Evolutionary conservation across 2,797 vertebrate genomes (phyloP).

Genomic region (Danio choprae): DNA sequence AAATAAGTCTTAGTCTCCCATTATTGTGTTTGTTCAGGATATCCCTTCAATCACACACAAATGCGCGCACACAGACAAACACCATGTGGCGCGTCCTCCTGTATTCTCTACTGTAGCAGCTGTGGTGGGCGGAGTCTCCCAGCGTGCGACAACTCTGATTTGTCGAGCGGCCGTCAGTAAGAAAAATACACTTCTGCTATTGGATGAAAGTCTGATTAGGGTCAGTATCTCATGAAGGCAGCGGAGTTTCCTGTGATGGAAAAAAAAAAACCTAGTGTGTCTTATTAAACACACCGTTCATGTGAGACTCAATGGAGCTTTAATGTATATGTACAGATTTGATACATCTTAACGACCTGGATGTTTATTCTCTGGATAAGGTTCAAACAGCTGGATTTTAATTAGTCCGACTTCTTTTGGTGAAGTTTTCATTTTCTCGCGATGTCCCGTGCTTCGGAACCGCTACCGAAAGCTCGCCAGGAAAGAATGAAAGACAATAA

Average conservation of each 20-base stretch:
- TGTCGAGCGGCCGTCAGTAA: neutral
- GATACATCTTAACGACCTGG: neutral
- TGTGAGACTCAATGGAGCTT: neutral
- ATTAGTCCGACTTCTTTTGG: conserved; percentile 18
- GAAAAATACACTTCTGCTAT: conserved; percentile 22
- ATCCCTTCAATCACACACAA: neutral
- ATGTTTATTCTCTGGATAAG: conserved; percentile 8
- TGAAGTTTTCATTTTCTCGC: conserved; percentile 51
- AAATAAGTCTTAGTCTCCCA: neutral
- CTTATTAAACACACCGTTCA: conserved; percentile 28
- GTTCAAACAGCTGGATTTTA: neutral
- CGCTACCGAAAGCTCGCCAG: conserved; percentile 69
- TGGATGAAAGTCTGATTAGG: conserved; percentile 52
- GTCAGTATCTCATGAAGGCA: conserved; percentile 20
- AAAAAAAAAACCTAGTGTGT: conserved; percentile 3
- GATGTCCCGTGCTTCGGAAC: conserved; percentile 79
- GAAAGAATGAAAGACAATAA: conserved; percentile 81
- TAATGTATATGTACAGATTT: neutral
- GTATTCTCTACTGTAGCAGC: conserved; percentile 35
- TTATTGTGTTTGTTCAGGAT: conserved; percentile 14
- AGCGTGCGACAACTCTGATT: neutral
- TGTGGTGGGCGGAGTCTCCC: conserved; percentile 4
- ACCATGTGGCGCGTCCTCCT: conserved; percentile 42
- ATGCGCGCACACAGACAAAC: neutral
- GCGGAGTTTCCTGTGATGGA: conserved; percentile 53